Conservation (phyloP, 2,888 invertebrate species). For the Ochlodes sylvanus region DNA sequence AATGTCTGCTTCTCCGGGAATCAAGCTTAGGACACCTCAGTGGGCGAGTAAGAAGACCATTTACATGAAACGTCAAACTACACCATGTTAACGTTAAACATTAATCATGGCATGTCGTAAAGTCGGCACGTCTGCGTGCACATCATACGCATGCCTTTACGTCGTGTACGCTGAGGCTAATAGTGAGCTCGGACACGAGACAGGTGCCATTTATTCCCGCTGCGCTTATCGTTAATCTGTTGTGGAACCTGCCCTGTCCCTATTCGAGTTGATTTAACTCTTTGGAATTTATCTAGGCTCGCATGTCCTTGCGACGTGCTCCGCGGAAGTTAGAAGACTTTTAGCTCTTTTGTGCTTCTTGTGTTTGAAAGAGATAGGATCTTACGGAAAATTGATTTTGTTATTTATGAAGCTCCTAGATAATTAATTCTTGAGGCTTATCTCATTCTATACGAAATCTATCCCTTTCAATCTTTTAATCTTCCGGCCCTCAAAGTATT, state of each 20-base stretch:
- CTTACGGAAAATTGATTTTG: constrained; percentile 3
- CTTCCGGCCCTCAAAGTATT: neutral
- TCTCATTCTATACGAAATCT: neutral
- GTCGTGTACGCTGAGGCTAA: constrained; percentile 19
- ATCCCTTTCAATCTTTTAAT: neutral
- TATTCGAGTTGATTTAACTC: constrained; percentile 38
- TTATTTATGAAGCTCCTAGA: neutral
- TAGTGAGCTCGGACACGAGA: constrained; percentile 30
- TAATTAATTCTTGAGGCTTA: neutral
- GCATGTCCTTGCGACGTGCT: constrained; percentile 24
- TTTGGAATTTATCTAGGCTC: constrained; percentile 31
- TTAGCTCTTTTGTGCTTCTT: constrained; percentile 4
- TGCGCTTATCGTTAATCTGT: constrained; percentile 38
- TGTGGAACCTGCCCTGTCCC: constrained; percentile 37
- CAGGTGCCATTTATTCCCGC: constrained; percentile 39
- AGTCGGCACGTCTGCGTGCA: neutral
- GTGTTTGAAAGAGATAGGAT: neutral
- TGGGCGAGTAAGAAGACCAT: no score
- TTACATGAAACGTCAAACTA: neutral
- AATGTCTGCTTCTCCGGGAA: neutral
- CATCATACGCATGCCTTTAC: constrained; percentile 13
- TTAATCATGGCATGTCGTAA: constrained; percentile 4
- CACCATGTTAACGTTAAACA: neutral
- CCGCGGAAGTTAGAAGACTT: constrained; percentile 15
- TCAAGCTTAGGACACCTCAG: neutral